phyloP scores from a whole-genome alignment of 2,888 invertebrate species.

The Noctua comes region DNA sequence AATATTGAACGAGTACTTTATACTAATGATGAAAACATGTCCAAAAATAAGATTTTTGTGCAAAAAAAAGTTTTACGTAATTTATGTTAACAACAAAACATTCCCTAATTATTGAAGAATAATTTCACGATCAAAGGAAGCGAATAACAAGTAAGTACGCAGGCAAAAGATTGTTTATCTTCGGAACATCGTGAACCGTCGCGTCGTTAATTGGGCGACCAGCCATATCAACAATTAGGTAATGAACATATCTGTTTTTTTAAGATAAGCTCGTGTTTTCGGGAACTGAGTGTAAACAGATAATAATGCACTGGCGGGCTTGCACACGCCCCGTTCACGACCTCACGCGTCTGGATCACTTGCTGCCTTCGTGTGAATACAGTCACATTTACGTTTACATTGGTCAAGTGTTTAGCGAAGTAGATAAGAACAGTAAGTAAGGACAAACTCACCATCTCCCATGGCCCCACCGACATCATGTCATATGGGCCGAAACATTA shows the following conservation, averaged over 20 bases:
- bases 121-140: too few species aligned
- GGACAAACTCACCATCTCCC: too few species aligned
- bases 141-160: too few species aligned
- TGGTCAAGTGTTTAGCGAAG: neutral
- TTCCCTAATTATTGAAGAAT: too few species aligned
- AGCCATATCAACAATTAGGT: conserved; percentile 2
- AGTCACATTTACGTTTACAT: too few species aligned
- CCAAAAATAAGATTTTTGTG: neutral
- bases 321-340: too few species aligned
- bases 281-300: conserved; percentile 20
- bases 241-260: neutral
- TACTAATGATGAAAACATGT: neutral
- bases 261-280: conserved; percentile 38
- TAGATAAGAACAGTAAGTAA: neutral
- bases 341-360: too few species aligned
- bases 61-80: neutral
- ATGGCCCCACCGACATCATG: too few species aligned
- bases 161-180: conserved; percentile 5
- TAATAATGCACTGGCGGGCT: too few species aligned
- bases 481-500: too few species aligned
- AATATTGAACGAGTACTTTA: neutral
- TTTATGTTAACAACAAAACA: neutral
- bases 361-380: too few species aligned
- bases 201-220: conserved; percentile 36
- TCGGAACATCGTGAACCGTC: conserved; percentile 10